Evolutionary conservation across 2,888 invertebrate genomes (phyloP).

Genomic region (Drosophila demipolita): DNA sequence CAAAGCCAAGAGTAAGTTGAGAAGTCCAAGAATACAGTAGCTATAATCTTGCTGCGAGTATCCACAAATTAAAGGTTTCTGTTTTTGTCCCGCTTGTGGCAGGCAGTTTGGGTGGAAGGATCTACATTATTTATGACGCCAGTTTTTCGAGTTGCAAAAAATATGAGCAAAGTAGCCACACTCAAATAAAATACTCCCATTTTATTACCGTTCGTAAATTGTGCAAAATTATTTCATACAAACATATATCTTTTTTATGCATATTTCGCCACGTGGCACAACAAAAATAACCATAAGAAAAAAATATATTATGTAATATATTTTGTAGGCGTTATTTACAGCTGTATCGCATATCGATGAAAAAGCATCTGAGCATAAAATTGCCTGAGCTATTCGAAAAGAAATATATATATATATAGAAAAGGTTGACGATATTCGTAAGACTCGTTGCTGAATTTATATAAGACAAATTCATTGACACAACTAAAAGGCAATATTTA

Average conservation of each 20-base stretch:
- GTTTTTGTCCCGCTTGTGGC: constrained; percentile 3
- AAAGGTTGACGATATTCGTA: not conserved
- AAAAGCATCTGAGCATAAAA: not conserved
- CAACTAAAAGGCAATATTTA: no score
- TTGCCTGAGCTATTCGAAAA: not conserved
- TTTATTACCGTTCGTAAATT: constrained; percentile 65
- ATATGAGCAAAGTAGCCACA: constrained; percentile 34
- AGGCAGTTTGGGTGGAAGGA: not conserved
- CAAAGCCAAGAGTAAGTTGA: constrained; percentile 44
- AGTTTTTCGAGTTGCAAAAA: constrained; percentile 62
- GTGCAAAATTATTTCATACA: constrained; percentile 45
- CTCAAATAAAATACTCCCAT: constrained; percentile 45
- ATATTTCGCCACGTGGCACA: constrained; percentile 34
- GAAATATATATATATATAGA: not conserved
- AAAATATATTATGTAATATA: not conserved
- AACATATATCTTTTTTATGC: constrained; percentile 28
- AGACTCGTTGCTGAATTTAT: no score
- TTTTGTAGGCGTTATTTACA: not conserved
- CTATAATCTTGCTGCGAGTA: constrained; percentile 7
- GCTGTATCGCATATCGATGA: not conserved
- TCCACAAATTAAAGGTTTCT: constrained; percentile 32
- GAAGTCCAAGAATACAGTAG: constrained; percentile 26
- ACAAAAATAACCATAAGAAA: not conserved
- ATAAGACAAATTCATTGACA: no score
- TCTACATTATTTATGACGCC: constrained; percentile 64